Base-by-base conservation (phyloP, 2,888 invertebrate species). In the Ramazzottius varieornatus region DNA sequence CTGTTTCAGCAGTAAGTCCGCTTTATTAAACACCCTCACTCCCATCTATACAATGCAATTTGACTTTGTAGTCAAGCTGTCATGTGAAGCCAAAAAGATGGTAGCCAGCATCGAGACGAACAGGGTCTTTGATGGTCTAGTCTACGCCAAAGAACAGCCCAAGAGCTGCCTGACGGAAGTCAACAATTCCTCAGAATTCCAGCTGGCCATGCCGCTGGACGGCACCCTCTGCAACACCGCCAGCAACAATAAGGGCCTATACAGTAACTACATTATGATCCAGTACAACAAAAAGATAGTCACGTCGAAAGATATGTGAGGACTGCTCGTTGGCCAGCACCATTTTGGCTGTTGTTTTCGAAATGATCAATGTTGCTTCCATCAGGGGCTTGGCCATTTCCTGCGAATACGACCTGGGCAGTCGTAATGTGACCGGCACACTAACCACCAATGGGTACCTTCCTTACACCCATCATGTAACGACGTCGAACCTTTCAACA, bases 261-360 rank as follows among this genome's bases (percentile, higher is more conserved):
- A 86, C 75, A 82, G 88, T 73, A 91, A 89, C 76, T 91, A 91
- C 77, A 88, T 91, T 66, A 89, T 92, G 72, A 75, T 78, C 64
- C 91, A 92, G 75, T 90, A 91, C 78, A 91, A 92, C 79, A 90
- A 90, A 75, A 88, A 88, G 73, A 91, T 92, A 72, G 89, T 92
- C 69, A 92, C 91, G 69, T 88, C 88, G 68, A 88, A 89, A 65
- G 91, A 92, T 81, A 82, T 92, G 72, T 91, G 91, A 46, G n/a
- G n/a, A n/a, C n/a, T n/a, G n/a, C n/a, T n/a, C n/a, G n/a, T n/a
- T n/a, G n/a, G n/a, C n/a, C n/a, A n/a, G n/a, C 20, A 40, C 20
- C 40, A 13, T 40, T 40, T 40, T 40, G 20, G 68, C 78, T 78
- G 69, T 77, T 76, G 34, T 75, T 75, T 69, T 78, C 78, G 68